phyloP scores from a whole-genome alignment of 2,113 vertebrate genomes.

The Zosterops pallidus region DNA sequence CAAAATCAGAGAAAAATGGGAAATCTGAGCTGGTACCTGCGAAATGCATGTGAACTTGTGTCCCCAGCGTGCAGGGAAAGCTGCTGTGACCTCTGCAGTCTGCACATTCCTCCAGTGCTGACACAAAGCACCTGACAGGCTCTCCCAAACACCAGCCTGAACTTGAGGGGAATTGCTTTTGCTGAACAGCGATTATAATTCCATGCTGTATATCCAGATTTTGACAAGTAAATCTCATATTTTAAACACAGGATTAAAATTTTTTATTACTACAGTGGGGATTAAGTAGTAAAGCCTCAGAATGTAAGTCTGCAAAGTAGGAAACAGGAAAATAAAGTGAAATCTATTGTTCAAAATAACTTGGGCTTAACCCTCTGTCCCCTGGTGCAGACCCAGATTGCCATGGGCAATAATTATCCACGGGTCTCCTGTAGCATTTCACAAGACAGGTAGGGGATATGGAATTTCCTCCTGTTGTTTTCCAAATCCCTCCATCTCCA shows the following conservation, averaged over 20 bases:
- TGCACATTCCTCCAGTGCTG: neutral
- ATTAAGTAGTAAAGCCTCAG: slow-evolving; percentile 80
- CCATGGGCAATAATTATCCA: neutral
- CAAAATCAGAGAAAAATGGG: neutral
- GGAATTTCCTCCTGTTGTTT: slow-evolving; percentile 50
- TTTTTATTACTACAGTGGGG: slow-evolving; percentile 85
- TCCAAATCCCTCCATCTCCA: slow-evolving; percentile 51
- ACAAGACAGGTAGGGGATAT: neutral
- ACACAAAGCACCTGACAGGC: slow-evolving; percentile 38
- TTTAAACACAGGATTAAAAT: slow-evolving; percentile 90
- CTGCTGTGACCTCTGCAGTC: neutral
- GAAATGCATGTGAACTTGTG: neutral
- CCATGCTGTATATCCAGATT: slow-evolving; percentile 75
- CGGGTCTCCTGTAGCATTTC: neutral
- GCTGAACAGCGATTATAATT: slow-evolving; percentile 73
- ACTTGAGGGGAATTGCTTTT: slow-evolving; percentile 42
- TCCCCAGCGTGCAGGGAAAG: neutral
- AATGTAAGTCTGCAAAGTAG: slow-evolving; percentile 75
- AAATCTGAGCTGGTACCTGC: neutral
- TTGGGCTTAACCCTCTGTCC: slow-evolving; percentile 44
- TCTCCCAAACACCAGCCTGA: neutral
- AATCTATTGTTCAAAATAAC: slow-evolving; percentile 56
- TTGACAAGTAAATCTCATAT: slow-evolving; percentile 87
- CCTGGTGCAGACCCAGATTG: neutral
- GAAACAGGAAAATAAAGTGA: slow-evolving; percentile 58